Evolutionary conservation across 2,888 invertebrate genomes (phyloP).

Genomic region (Sinelater perroti): DNA sequence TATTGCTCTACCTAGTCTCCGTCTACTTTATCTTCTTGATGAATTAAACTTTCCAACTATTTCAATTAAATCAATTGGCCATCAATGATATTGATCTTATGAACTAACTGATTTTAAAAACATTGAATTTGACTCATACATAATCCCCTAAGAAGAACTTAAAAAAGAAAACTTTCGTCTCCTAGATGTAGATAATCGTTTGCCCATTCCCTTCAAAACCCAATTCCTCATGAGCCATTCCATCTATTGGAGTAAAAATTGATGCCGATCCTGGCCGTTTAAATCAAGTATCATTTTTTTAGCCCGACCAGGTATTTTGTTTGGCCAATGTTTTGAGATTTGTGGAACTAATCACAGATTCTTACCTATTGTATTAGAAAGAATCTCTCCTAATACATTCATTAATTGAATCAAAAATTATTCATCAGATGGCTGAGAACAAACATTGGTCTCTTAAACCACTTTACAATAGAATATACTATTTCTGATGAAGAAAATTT

Average conservation of each 20-base stretch:
- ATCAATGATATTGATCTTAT: conserved; percentile 70
- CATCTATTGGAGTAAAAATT: conserved; percentile 63
- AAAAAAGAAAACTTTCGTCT: conserved; percentile 63
- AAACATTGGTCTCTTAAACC: conserved; percentile 78
- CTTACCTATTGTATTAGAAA: conserved; percentile 78
- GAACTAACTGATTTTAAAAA: conserved; percentile 71
- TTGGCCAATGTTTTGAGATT: conserved; percentile 83
- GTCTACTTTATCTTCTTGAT: not conserved
- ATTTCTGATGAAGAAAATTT: conserved; percentile 71
- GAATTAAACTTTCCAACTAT: too few relatives aligned
- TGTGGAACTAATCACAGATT: conserved; percentile 83
- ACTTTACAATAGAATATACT: conserved; percentile 69
- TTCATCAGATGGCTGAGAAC: conserved; percentile 74
- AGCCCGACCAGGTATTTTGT: conserved; percentile 72
- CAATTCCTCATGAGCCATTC: conserved; percentile 68
- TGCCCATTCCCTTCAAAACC: conserved; percentile 67
- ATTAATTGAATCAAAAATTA: conserved; percentile 66
- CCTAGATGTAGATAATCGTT: conserved; percentile 72
- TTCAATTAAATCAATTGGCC: too few relatives aligned
- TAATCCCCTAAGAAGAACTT: conserved; percentile 63
- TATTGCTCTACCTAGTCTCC: not conserved
- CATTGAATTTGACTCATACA: conserved; percentile 71
- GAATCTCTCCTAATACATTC: conserved; percentile 64
- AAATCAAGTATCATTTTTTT: conserved; percentile 63
- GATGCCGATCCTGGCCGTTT: conserved; percentile 72